phyloP scores from a whole-genome alignment of 2,888 invertebrate genomes.

The Temnothorax unifasciatus region DNA sequence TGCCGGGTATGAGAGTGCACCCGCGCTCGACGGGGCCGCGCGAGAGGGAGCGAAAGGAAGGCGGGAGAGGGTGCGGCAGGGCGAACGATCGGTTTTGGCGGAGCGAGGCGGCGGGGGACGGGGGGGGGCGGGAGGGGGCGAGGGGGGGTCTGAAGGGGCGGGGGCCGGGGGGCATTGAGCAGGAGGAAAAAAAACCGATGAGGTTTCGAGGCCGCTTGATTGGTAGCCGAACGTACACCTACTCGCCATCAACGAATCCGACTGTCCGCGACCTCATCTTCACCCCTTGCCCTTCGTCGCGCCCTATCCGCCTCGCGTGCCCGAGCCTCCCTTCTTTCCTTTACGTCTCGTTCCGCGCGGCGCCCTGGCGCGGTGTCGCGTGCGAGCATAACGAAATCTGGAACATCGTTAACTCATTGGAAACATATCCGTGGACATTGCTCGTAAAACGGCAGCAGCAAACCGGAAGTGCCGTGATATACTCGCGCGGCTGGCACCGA shows the following conservation, averaged over 20 bases:
- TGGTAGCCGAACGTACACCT: conserved; percentile 84
- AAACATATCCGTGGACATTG: conserved; percentile 64
- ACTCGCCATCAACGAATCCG: conserved; percentile 81
- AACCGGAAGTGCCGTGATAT: conserved; percentile 59
- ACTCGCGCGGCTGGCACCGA: conserved; percentile 27
- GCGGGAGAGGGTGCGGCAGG: conserved; percentile 70
- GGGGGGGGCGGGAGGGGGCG: conserved; percentile 60
- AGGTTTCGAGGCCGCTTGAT: conserved; percentile 86
- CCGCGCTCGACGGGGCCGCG: conserved; percentile 63
- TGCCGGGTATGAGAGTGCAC: conserved; percentile 73
- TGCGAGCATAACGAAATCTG: conserved; percentile 74
- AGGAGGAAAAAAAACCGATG: conserved; percentile 83
- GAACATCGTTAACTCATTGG: conserved; percentile 76
- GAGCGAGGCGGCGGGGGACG: conserved; percentile 24
- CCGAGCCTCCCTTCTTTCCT: conserved; percentile 54
- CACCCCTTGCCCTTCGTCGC: conserved; percentile 67
- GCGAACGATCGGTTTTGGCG: conserved; percentile 56
- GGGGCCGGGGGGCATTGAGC: conserved; percentile 72
- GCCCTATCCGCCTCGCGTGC: conserved; percentile 61
- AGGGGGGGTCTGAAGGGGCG: conserved; percentile 55
- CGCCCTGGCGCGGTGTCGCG: conserved; percentile 59
- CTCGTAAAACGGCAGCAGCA: conserved; percentile 30
- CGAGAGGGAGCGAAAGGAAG: conserved; percentile 68
- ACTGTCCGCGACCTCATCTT: conserved; percentile 77
- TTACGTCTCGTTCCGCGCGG: conserved; percentile 60